Evolutionary conservation across 2,113 vertebrate species (phyloP), one percentile per base, ranked within the genome.

Genomic region (Argyrosomus japonicus): DNA sequence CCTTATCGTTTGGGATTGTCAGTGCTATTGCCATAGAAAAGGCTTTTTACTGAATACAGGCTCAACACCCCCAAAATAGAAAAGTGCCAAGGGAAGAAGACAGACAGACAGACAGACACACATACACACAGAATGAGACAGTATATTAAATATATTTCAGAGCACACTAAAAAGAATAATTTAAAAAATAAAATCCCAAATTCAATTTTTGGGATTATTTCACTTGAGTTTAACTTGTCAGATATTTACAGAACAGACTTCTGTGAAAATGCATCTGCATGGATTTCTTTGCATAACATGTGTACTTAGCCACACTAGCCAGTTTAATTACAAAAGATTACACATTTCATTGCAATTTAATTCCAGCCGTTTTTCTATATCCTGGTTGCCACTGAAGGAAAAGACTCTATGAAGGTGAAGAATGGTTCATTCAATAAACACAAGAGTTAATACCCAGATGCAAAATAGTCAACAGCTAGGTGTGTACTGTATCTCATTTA

Each of bases 1-100:
- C 85, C 80, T 92, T 89, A 93, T 92, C 86, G 10, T 79, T 68
- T 79, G 50, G 70, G 70, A 83, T 60, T 84, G 88, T 91, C 68
- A 53, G 51, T 14, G 54, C 81, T 60, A 71, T 67, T 90, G 79
- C 75, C 58, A 88, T 47, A 62, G 68, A 86, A 77, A 84, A 69
- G 27, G 9, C 50, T 78, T 84, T 82, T 71, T 82, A 68, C 70
- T 84, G 67, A 88, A 87, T 68, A 47, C 27, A 70, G 18, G 14
- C 65, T 78, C 48, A 84, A 68, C 21, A 75, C n/a, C 13, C 27
- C 47, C 8, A 51, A 82, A 69, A 85, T 65, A 54, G 15, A 53
- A 29, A 80, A 75, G 57, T 3, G 10, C 19, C 14, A 29, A 56
- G 1, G 12, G 21, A 61, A 64, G 57, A 13, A 62, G 4, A n/a